Base-by-base conservation (phyloP, 2,797 vertebrate genomes). In the Emydoidea blandingii region DNA sequence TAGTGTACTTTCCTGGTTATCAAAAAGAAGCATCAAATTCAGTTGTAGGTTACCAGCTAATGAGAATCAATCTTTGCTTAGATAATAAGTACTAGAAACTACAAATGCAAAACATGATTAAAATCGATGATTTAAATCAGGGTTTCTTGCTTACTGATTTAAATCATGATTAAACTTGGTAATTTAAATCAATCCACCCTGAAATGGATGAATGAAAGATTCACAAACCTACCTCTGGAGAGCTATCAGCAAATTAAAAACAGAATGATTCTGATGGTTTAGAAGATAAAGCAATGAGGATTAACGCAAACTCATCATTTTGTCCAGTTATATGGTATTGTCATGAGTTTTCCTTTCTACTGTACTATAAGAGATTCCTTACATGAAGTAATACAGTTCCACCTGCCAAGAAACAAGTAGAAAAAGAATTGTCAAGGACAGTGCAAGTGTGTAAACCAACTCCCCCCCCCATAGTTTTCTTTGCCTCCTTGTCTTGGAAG, bases 161-260 rank as follows among this genome's bases (percentile, higher is more conserved):
- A 68, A 68, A 68, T 68, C 18, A 68, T 37, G n/a, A 68, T 37
- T 21, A 37, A 68, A 68, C 19, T 68, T 21, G 21, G n/a, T 68
- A 37, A 68, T 68, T 68, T 68, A 68, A 68, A 37, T 68, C n/a
- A 68, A 19, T 37, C n/a, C 19, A 23, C 65, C 19, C 19, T 68
- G 65, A 68, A 68, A 68, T 68, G 65, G 53, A 59, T n/a, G 89
- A 95, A 97, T 97, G 87, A 97, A 97, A 97, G 94, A 97, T 97
- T 97, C 92, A 96, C 96, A 97, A 97, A 95, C 91, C 94, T 96
- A 96, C 94, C 96, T 96, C 96, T 94, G 47, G 87, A 94, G 79
- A 96, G 93, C 97, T 96, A 97, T 96, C 96, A 96, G 96, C 94
- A 97, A 97, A 97, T 97, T 97, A 97, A 93, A 78, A 89, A 74